These are phyloP conservation scores for Gobiocypris rarus DNA, from an alignment of 2,113 vertebrate species.

Conservation along the genomic window DNA sequence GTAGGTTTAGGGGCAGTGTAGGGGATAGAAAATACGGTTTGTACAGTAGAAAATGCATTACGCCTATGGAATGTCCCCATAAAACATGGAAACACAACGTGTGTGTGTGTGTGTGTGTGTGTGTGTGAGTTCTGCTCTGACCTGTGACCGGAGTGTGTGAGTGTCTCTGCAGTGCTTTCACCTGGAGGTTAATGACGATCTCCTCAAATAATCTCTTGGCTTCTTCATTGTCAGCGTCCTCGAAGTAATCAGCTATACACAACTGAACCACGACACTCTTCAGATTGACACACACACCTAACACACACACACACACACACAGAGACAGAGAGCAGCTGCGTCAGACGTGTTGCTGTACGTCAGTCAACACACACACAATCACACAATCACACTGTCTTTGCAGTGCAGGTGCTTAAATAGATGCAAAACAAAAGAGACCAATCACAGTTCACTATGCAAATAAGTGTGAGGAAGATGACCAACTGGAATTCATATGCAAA, in stretches of 20 bases:
- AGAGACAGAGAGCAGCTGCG: neutral
- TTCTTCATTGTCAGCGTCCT: constrained; percentile 85
- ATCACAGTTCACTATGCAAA: neutral
- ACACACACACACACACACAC: constrained; percentile 5
- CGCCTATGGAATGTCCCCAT: too few species aligned
- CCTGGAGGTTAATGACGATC: constrained; percentile 89
- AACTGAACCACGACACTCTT: constrained; percentile 86
- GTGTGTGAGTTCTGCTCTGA: too few species aligned
- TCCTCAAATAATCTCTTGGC: constrained; percentile 89
- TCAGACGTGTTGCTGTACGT: neutral
- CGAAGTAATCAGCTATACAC: constrained; percentile 87
- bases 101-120: too few species aligned
- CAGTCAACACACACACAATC: neutral
- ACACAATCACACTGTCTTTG: neutral
- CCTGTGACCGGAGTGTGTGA: too few species aligned
- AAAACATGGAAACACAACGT: too few species aligned
- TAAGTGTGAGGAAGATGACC: neutral
- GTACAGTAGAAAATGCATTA: too few species aligned
- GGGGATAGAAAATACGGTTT: too few species aligned
- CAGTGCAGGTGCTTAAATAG: neutral
- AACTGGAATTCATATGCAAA: neutral
- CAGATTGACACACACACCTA: constrained; percentile 86
- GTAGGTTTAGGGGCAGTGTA: too few species aligned
- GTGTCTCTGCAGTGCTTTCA: too few species aligned
- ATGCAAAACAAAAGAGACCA: neutral